A percentile compares a stretch with the other conserved stretches of the same genome.
These are phyloP conservation scores for Chironomus tepperi DNA, from an alignment of 1,140 invertebrate species.

Conservation along the genomic window DNA sequence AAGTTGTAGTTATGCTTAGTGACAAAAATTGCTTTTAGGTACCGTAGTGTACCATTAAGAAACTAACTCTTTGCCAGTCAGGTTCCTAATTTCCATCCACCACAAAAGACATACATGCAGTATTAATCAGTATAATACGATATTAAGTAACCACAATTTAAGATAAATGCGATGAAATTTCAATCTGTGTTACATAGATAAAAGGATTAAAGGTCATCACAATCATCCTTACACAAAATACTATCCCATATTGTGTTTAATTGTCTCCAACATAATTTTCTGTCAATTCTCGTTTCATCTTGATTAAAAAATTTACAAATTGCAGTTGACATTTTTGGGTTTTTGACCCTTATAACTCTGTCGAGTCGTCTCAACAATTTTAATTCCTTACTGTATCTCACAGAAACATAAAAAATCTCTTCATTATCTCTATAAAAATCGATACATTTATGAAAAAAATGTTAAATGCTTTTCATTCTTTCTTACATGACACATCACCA, in stretches of 20 bases:
- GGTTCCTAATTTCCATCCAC: too few species aligned
- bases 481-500: neutral
- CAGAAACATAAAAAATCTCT: neutral
- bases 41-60: too few species aligned
- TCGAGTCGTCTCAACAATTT: neutral
- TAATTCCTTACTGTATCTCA: neutral
- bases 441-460: slow-evolving; percentile 3
- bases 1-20: too few species aligned
- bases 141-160: too few species aligned
- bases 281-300: neutral
- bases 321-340: neutral
- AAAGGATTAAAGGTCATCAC: neutral
- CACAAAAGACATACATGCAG: too few species aligned
- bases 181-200: too few species aligned
- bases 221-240: neutral
- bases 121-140: too few species aligned
- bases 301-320: neutral
- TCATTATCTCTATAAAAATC: neutral
- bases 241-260: neutral
- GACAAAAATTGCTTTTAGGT: too few species aligned
- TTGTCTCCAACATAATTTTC: neutral
- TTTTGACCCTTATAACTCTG: neutral
- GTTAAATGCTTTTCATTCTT: neutral
- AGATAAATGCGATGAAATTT: too few species aligned
- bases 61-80: too few species aligned